Evolutionary conservation across 2,888 invertebrate species (phyloP).

Genomic region (Hipparchia sbordonii): DNA sequence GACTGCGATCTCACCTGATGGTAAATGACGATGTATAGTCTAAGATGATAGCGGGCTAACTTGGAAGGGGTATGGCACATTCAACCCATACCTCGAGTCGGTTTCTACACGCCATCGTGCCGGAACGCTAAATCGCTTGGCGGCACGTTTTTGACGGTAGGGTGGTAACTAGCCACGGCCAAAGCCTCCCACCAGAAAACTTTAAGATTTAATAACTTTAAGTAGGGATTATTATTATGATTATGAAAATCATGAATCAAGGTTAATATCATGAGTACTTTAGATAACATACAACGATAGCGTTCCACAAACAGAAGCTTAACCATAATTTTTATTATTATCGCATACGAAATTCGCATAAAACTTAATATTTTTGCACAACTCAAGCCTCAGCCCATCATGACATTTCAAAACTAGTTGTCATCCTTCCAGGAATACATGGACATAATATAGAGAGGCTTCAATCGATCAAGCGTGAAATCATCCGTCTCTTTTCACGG

Average conservation of each 20-base stretch:
- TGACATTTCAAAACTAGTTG: constrained; percentile 35
- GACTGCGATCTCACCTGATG: too few relatives aligned
- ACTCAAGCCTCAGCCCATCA: constrained; percentile 29
- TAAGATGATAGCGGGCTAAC: too few relatives aligned
- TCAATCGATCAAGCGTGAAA: constrained; percentile 67
- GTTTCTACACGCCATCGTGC: too few relatives aligned
- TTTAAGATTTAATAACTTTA: background rate
- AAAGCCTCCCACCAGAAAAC: too few relatives aligned
- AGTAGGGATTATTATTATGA: background rate
- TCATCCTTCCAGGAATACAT: constrained; percentile 38
- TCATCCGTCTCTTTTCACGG: constrained; percentile 55
- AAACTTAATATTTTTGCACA: constrained; percentile 34
- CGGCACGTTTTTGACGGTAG: too few relatives aligned
- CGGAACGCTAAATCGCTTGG: too few relatives aligned
- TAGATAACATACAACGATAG: constrained; percentile 14
- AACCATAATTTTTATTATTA: constrained; percentile 10
- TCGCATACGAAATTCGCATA: constrained; percentile 26
- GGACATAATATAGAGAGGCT: constrained; percentile 38
- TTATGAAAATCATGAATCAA: constrained; percentile 1
- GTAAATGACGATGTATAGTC: too few relatives aligned
- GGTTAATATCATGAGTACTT: constrained; percentile 8
- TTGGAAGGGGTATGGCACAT: too few relatives aligned
- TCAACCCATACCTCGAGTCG: too few relatives aligned
- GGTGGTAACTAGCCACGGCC: too few relatives aligned
- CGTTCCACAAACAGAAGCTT: constrained; percentile 4